Conservation (phyloP, 35 echinoderm and acorn worm genomes). For the Heliocidaris tuberculata region DNA sequence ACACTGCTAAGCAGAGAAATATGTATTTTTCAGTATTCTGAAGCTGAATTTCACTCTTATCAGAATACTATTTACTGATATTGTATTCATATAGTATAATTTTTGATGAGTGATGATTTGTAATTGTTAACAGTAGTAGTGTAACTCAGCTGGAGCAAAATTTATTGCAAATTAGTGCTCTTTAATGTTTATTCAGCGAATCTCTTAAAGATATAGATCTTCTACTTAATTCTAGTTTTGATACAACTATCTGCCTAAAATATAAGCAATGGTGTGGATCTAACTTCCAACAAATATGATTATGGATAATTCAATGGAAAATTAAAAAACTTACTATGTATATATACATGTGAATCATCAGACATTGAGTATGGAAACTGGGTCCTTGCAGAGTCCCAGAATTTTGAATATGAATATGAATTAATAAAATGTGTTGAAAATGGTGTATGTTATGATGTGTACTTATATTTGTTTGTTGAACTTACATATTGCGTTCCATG, state of each 20-base stretch:
- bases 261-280: neutral
- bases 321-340: neutral
- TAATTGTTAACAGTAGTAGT: neutral
- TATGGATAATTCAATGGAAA: neutral
- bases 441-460: constrained; percentile 11
- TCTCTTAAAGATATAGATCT: neutral
- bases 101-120: neutral
- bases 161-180: neutral
- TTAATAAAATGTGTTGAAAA: neutral
- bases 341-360: constrained; percentile 1
- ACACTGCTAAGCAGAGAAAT: neutral
- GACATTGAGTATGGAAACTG: neutral
- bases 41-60: neutral
- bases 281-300: neutral
- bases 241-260: neutral
- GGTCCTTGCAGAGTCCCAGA: neutral
- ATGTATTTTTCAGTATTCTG: constrained; percentile 6
- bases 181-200: neutral
- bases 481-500: neutral
- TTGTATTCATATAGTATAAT: constrained; percentile 28
- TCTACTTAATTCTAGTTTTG: neutral
- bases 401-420: neutral
- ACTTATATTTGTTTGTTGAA: neutral
- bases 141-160: neutral
- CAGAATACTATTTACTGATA: neutral